Percentiles rank a stretch among this genome's conserved stretches.
These are phyloP conservation scores for Alsophila aescularia DNA, from an alignment of 2,888 invertebrate genomes.

Conservation along the genomic window DNA sequence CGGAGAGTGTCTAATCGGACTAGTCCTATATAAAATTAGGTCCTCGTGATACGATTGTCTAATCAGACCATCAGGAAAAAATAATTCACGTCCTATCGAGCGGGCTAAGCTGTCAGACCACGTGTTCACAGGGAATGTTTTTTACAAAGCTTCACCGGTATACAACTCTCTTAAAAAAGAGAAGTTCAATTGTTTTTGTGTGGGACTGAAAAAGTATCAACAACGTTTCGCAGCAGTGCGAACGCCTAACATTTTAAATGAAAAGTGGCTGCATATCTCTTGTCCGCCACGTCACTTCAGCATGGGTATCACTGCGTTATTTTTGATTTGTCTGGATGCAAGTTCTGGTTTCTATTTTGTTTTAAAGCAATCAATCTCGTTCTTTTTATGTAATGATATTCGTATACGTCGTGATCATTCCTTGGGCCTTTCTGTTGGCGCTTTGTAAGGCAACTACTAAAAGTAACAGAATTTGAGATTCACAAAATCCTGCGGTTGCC, in stretches of 20 bases:
- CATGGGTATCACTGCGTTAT: slow-evolving; percentile 43
- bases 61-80: too few species aligned
- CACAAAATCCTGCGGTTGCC: slow-evolving; percentile 74
- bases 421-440: slow-evolving; percentile 52
- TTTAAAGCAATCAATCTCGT: slow-evolving; percentile 65
- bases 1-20: too few species aligned
- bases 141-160: too few species aligned
- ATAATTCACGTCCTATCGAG: too few species aligned
- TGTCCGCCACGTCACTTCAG: slow-evolving; percentile 30
- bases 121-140: too few species aligned
- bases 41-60: too few species aligned
- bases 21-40: too few species aligned
- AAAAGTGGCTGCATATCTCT: slow-evolving; percentile 31
- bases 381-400: slow-evolving; percentile 58
- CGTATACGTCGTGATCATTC: slow-evolving; percentile 57
- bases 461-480: slow-evolving; percentile 79
- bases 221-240: slow-evolving; percentile 7
- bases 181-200: slow-evolving; percentile 9
- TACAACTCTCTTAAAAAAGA: too few species aligned
- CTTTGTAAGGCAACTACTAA: slow-evolving; percentile 46
- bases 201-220: slow-evolving; percentile 5
- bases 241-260: slow-evolving; percentile 30
- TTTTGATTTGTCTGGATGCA: slow-evolving; percentile 55
- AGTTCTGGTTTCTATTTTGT: slow-evolving; percentile 59
- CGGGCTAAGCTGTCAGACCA: too few species aligned